These are phyloP conservation scores for Mormyrops boulengeri DNA, from an alignment of 2,797 vertebrate genomes.

Conservation along the genomic window DNA sequence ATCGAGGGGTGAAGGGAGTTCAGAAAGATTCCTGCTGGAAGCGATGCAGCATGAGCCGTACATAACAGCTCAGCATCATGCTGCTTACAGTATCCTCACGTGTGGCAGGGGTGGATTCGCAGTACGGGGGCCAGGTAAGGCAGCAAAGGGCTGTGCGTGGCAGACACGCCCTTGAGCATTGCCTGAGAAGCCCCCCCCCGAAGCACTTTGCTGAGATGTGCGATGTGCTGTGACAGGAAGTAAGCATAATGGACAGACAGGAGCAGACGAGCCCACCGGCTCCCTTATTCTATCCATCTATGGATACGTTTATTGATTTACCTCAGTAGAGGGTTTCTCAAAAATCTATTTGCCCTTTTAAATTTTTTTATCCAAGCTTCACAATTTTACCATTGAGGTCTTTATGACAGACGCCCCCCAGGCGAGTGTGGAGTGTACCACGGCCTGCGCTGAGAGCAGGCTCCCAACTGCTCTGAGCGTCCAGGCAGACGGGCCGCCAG, in stretches of 20 bases:
- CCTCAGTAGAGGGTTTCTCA: conserved; percentile 23
- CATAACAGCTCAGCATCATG: neutral
- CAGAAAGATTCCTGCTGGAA: neutral
- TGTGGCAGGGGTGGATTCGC: neutral
- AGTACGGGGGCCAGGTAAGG: neutral
- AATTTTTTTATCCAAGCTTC: conserved; percentile 10
- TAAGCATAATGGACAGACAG: neutral
- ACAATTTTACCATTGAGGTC: conserved; percentile 18
- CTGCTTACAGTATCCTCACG: neutral
- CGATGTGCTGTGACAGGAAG: conserved; percentile 8
- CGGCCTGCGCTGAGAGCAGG: neutral
- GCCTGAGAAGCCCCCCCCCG: neutral
- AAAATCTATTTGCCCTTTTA: conserved; percentile 26
- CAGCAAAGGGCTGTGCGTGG: neutral
- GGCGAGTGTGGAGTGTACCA: conserved; percentile 29
- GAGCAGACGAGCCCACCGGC: neutral
- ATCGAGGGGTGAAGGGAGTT: neutral
- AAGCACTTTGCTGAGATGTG: neutral
- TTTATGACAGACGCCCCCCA: conserved; percentile 49
- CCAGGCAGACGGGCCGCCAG: neutral
- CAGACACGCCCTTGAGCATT: neutral
- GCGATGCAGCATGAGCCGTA: neutral
- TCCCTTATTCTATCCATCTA: conserved; percentile 9
- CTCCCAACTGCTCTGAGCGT: conserved; percentile 12
- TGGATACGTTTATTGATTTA: conserved; percentile 27